Evolutionary conservation across 1,140 invertebrate genomes (phyloP), one percentile per base, ranked within the genome.

Genomic region (Dendroctonus ponderosae): DNA sequence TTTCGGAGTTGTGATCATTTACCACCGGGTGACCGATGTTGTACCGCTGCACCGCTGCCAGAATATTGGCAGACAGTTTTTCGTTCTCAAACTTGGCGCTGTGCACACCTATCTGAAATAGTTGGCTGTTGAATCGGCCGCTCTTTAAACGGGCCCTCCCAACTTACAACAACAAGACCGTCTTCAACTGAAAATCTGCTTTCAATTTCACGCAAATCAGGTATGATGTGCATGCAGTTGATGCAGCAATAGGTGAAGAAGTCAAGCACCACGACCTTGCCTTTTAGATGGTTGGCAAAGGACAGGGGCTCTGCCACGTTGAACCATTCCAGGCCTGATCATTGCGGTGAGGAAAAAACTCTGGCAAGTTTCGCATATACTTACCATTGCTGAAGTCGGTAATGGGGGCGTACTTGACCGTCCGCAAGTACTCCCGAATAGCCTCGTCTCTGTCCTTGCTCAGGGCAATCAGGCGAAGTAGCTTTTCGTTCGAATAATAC

Each of bases 191-290:
- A 81, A 79, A 85, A 89, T 60, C 85, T 78, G 52, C 89, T 82
- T 78, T 97, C 93, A 37, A 97, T 75, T 51, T 84, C 83, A 64
- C 89, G 85, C 39, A 98, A 80, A 72, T 96, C 90, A 5, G 94
- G 93, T 53, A 98, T 80, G 48, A 97, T 89, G 79, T 98, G 95
- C 84, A 97, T 90, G 77, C 96, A 98, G 78, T 98, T 98, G 37
- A 98, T 95, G 75, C 96, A 98, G 73, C 96, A 98, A 73, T 98
- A 97, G 0, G 96, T 97, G 79, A 96, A 98, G 77, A 98, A 98
- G 78, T 98, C 95, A 15, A 97, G 77, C 14, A 97, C 79, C 38
- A 93, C 86, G 7, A 97, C 78, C 81, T 93, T 93, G 3, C 90
- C 90, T 69, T 81, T 79, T 14, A 94, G 84, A 74, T 93, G 84